Evolutionary conservation across 1,140 invertebrate genomes (phyloP), one percentile per base, ranked within the genome.

Genomic region (Lysiphlebus fabarum): DNA sequence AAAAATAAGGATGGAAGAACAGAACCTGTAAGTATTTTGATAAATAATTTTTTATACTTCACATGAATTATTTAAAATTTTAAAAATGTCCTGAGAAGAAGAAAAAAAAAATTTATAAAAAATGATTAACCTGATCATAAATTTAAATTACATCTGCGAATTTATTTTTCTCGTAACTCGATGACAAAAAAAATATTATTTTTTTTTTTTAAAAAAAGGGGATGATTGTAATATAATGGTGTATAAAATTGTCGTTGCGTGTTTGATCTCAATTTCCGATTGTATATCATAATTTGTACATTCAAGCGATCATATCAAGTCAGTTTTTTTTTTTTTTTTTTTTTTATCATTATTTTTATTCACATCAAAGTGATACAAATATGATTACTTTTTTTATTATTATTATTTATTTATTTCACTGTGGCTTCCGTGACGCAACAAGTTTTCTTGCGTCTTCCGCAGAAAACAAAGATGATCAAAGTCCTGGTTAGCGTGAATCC

Each of bases 21-120:
- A 14, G 87, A 93, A 75, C 93, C 93, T 14, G 92, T 94, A 79
- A 88, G 88, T 87, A 26, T 60, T 42, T 5, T 42, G 44, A 38
- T 40, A 14, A 34, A 6, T 12, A 14, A 45, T 54, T 17, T 56
- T 40, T 38, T 51, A 37, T 51, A 49, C 5, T 45, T 10, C 41
- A 37, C 34, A 9, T 10, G 56, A 9, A 34, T 5, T 50, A n/a
- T 7, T 10, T 26, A 33, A 33, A 12, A 33, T 34, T n/a, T 9
- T 26, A 33, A 33, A 50, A 49, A 37, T 14, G 8, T 5, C 26
- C 48, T 53, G 17, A 11, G 10, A 36, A 56, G 44, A 56, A 10
- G 12, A 45, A n/a, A 47, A 36, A 7, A 45, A 43, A 56, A 56
- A 33, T 37, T 6, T 44, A 45, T 9, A 50, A 26, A 34, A 51